phyloP scores from a whole-genome alignment of 1,140 invertebrate genomes.

The Meloidogyne chitwoodi region DNA sequence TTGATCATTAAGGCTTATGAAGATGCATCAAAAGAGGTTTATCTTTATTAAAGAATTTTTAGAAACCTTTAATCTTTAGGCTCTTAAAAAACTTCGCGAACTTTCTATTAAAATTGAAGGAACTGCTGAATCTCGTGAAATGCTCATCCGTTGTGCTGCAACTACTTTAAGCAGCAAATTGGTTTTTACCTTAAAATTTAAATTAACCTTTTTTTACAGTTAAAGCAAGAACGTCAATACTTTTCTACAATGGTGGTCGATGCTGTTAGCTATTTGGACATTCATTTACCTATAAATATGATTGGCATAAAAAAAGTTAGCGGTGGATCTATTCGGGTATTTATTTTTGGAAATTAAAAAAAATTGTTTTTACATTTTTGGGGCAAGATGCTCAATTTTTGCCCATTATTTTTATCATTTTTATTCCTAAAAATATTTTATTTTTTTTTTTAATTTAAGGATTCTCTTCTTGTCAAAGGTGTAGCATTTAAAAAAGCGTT shows the following conservation, averaged over 20 bases:
- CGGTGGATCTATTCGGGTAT: slow-evolving; percentile 82
- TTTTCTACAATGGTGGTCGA: slow-evolving; percentile 96
- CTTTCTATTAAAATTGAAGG: slow-evolving; percentile 73
- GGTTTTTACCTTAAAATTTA: slow-evolving; percentile 13
- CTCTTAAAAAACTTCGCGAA: slow-evolving; percentile 78
- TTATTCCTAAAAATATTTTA: too few relatives aligned
- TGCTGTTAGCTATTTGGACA: slow-evolving; percentile 86
- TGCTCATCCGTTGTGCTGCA: slow-evolving; percentile 87
- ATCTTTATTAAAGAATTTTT: background rate
- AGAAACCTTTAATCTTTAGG: slow-evolving; percentile 61
- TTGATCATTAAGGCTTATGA: slow-evolving; percentile 82
- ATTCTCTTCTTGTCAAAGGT: slow-evolving; percentile 83
- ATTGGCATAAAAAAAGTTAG: slow-evolving; percentile 97
- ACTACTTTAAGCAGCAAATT: slow-evolving; percentile 73
- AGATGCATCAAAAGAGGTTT: slow-evolving; percentile 71
- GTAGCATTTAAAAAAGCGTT: slow-evolving; percentile 99
- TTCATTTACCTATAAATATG: slow-evolving; percentile 87
- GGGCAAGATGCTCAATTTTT: too few relatives aligned
- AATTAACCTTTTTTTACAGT: slow-evolving; percentile 16
- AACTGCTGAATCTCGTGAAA: slow-evolving; percentile 68
- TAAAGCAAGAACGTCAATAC: slow-evolving; percentile 65
- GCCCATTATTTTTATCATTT: too few relatives aligned
- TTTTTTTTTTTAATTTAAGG: too few relatives aligned
- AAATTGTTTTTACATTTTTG: too few relatives aligned
- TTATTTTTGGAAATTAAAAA: slow-evolving; percentile 5